These are phyloP conservation scores for Oplegnathus fasciatus DNA, from an alignment of 2,113 vertebrate genomes.

Conservation along the genomic window DNA sequence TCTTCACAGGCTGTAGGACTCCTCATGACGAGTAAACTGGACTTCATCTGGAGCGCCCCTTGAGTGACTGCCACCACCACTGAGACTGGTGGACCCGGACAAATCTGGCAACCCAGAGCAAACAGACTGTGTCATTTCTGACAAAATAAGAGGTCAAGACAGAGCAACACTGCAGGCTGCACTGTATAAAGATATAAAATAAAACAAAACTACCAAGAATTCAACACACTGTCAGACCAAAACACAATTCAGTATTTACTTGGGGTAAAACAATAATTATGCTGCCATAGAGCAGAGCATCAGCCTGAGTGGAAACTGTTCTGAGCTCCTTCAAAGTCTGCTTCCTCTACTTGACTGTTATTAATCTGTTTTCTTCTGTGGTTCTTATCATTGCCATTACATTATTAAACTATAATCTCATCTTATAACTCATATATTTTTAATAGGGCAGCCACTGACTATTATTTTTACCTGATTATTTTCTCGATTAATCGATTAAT, in stretches of 20 bases:
- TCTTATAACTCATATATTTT: background rate
- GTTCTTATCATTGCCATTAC: background rate
- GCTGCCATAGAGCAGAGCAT: background rate
- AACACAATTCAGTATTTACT: background rate
- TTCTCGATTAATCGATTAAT: too few relatives aligned
- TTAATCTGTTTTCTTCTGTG: background rate
- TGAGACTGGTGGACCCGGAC: background rate
- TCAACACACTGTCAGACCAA: background rate
- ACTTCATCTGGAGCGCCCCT: background rate
- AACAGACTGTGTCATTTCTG: background rate
- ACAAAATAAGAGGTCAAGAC: background rate
- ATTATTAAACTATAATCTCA: background rate
- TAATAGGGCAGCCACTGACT: background rate
- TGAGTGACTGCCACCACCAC: background rate
- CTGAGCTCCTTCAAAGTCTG: background rate
- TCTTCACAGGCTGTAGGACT: background rate
- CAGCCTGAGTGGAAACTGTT: background rate
- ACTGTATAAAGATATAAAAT: background rate
- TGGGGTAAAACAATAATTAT: background rate
- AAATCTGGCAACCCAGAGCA: background rate
- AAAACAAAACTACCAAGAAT: background rate
- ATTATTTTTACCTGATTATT: background rate
- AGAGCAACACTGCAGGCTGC: conserved; percentile 4
- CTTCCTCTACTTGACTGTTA: background rate
- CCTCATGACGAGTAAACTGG: background rate